Percentiles rank a stretch among this genome's conserved stretches.
Conservation (phyloP, 2,797 vertebrate genomes). For the Rhyacichthys aspro region DNA sequence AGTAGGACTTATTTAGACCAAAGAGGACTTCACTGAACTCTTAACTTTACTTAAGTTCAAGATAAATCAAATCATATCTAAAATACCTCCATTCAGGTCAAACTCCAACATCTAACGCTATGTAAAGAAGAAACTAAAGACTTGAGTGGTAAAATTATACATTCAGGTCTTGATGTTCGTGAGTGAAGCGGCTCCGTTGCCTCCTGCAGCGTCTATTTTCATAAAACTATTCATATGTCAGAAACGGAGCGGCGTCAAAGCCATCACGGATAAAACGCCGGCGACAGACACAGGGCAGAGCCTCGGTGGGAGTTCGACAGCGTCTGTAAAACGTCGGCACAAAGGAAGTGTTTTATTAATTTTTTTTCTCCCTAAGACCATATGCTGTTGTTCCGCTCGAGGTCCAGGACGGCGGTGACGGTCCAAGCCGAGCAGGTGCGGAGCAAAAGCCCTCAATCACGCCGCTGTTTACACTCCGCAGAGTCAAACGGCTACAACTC, state of each 20-base stretch:
- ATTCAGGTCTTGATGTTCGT: constrained; percentile 40
- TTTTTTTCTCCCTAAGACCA: constrained; percentile 43
- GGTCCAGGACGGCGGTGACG: constrained; percentile 63
- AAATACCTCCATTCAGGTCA: too few relatives aligned
- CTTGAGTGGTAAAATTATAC: constrained; percentile 30
- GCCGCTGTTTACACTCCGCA: constrained; percentile 55
- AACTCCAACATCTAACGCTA: too few relatives aligned
- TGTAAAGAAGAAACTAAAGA: constrained; percentile 9
- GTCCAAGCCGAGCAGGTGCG: constrained; percentile 70
- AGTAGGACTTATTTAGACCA: too few relatives aligned
- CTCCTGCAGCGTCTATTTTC: constrained; percentile 50
- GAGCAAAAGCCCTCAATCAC: constrained; percentile 58
- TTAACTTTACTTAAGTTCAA: too few relatives aligned
- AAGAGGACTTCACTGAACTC: too few relatives aligned
- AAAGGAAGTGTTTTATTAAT: constrained; percentile 45
- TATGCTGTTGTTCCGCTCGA: constrained; percentile 68
- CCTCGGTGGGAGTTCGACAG: not conserved
- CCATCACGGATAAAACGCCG: constrained; percentile 34
- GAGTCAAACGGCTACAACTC: constrained; percentile 55
- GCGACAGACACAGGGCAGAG: constrained; percentile 52
- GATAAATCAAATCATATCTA: too few relatives aligned
- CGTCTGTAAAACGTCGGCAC: constrained; percentile 63
- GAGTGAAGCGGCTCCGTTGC: constrained; percentile 30
- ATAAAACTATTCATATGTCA: constrained; percentile 50
- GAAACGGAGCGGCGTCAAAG: constrained; percentile 45